Conservation (phyloP, 2,113 vertebrate genomes). For the Trachemys scripta region DNA sequence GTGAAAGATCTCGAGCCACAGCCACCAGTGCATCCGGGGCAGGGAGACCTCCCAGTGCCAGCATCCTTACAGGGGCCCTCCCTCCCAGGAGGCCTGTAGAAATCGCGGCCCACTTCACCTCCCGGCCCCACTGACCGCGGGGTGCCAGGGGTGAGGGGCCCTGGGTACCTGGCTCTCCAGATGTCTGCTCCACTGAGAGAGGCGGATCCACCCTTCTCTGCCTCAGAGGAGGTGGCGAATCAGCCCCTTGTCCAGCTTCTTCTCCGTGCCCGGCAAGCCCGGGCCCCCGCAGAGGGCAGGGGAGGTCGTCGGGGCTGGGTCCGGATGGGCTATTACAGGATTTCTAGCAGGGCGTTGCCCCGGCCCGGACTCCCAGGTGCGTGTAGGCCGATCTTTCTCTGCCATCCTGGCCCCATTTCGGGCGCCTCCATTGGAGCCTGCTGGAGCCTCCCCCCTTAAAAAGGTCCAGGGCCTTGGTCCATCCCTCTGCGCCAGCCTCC, state of each 20-base stretch:
- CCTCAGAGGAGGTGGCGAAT: background rate
- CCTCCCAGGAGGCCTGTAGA: background rate
- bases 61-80: background rate
- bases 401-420: background rate
- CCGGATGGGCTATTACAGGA: no score
- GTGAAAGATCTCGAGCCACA: background rate
- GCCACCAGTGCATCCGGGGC: background rate
- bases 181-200: background rate
- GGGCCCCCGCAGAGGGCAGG: background rate
- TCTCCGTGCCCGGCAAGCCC: background rate
- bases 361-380: fast-evolving
- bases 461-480: background rate
- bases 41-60: background rate
- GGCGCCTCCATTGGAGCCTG: background rate
- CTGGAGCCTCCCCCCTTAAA: background rate
- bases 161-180: background rate
- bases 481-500: background rate
- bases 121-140: background rate
- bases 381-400: background rate
- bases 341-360: background rate
- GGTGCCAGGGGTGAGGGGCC: background rate
- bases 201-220: background rate
- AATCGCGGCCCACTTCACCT: background rate
- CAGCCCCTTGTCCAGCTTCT: background rate
- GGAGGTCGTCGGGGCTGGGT: fast-evolving